Conservation (phyloP, 2,113 vertebrate species). For the Nipponia nippon region DNA sequence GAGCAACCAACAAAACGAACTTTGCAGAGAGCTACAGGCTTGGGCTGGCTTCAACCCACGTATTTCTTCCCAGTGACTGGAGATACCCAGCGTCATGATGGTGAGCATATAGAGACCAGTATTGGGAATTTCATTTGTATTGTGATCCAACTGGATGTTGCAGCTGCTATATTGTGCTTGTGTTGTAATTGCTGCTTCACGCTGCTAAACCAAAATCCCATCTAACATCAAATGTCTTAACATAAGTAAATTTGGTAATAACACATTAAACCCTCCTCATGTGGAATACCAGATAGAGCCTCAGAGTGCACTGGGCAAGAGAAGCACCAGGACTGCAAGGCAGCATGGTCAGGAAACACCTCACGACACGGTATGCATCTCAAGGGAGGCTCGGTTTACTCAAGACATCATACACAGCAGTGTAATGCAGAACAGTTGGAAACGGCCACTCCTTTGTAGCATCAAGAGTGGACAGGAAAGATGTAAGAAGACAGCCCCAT, state of each 20-base stretch:
- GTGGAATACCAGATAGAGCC: background rate
- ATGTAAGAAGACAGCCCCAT: background rate
- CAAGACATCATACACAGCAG: background rate
- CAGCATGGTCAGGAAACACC: background rate
- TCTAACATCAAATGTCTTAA: background rate
- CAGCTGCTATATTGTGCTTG: background rate
- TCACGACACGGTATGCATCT: rapidly evolving
- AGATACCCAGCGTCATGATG: background rate
- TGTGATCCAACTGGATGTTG: background rate
- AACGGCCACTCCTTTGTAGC: background rate
- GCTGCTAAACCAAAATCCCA: background rate
- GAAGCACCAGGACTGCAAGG: background rate
- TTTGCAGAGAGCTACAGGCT: background rate
- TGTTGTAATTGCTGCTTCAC: background rate
- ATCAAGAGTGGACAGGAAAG: background rate
- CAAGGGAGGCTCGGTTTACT: background rate
- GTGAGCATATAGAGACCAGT: rapidly evolving
- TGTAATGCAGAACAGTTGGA: background rate
- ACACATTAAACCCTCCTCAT: background rate
- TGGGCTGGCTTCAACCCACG: background rate
- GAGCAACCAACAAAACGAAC: background rate
- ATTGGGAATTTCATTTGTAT: background rate
- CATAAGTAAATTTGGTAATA: background rate
- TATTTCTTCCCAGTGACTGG: background rate
- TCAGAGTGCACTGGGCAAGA: background rate